Base-by-base conservation (phyloP, 1,140 invertebrate genomes). In the Marisa cornuarietis region DNA sequence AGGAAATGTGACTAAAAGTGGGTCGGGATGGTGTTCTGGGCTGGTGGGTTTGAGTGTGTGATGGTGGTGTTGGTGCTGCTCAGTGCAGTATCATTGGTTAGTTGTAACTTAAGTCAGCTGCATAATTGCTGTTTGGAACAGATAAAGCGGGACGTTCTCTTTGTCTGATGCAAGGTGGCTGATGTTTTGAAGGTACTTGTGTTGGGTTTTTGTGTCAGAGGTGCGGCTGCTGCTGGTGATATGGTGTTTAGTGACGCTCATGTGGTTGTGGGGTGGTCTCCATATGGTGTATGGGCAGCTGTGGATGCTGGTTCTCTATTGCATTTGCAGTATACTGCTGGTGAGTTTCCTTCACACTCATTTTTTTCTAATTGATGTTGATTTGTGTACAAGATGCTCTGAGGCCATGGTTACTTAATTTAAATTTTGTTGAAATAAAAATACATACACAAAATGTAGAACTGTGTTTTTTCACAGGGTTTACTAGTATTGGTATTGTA, bases 281-380 rank as follows among this genome's bases (percentile, higher is more conserved):
- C 89, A 90, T 81, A 83, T 90, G 82, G 88, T 86, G 31, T 90
- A 88, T 73, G 84, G 86, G 20, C 86, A 88, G 26, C 81, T 88
- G 58, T 90, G 88, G 89, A 87, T 89, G 88, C 80, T 90, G 31
- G 78, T 90, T 51, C 76, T 90, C 20, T 89, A 88, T 82, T 87
- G 85, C 79, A 86, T 89, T 22, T 89, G 85, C 76, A 85, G 86
- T 79, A 83, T 87, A 13, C 62, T 87, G 51, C 83, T 85, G 86
- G 89, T 90, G 75, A 79, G 79, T 79, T 31, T 68, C 65, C 31
- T 31, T 14, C 65, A 20, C 1, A 20, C 62, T 65, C 18, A 13
- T 13, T 13, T 68, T 24, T 68, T 68, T 31, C 31, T 22, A 24
- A 10, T 26, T 71, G 69, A 71, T 4, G 26, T 13, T 71, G 69